Percentiles rank a stretch among this genome's conserved stretches.
These are phyloP conservation scores for Dicaeum eximium DNA, from an alignment of 2,113 vertebrate genomes.

Conservation along the genomic window DNA sequence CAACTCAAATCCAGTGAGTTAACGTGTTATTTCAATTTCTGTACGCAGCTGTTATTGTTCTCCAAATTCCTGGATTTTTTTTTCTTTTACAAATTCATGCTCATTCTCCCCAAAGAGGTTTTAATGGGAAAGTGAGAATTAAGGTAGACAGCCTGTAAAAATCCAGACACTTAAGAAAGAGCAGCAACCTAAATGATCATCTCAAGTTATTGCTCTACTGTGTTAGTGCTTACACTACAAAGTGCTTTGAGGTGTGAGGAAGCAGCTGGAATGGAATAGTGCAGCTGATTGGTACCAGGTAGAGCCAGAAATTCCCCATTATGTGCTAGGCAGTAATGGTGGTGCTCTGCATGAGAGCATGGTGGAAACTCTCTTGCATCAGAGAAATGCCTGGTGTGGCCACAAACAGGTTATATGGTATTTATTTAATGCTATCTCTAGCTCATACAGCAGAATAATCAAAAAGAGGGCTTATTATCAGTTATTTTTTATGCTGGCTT, in stretches of 20 bases:
- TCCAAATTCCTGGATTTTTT: neutral
- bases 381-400: neutral
- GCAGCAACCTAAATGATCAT: neutral
- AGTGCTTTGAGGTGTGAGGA: neutral
- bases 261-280: neutral
- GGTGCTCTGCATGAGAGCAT: neutral
- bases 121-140: constrained; percentile 21
- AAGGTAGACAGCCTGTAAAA: constrained; percentile 15
- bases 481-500: neutral
- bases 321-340: neutral
- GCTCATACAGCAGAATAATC: neutral
- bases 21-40: constrained; percentile 26
- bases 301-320: neutral
- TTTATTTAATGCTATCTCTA: neutral
- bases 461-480: neutral
- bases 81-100: neutral
- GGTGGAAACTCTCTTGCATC: neutral
- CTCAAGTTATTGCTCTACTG: neutral
- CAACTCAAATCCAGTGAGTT: neutral
- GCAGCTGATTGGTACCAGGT: neutral
- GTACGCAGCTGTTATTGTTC: neutral
- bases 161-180: neutral
- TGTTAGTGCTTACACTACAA: neutral
- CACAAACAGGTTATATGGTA: neutral
- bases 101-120: neutral